phyloP scores from a whole-genome alignment of 2,113 vertebrate genomes.

The human region DNA sequence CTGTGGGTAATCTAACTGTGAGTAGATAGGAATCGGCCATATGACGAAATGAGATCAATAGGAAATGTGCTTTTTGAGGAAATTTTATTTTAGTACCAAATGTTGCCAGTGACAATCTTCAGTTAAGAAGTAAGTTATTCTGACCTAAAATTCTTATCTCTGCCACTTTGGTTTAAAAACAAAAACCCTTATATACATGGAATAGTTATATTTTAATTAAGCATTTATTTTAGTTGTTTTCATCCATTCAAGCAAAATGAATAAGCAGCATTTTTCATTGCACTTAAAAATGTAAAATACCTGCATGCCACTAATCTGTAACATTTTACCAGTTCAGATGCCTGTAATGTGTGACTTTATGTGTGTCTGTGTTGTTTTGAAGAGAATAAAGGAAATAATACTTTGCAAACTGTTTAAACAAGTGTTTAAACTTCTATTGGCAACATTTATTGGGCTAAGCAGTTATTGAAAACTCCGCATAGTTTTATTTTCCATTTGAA shows the following conservation, averaged over 20 bases:
- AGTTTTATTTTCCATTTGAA: constrained; percentile 52
- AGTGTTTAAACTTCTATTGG: constrained; percentile 39
- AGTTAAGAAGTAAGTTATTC: constrained; percentile 60
- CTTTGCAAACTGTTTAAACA: constrained; percentile 52
- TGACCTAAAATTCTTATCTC: constrained; percentile 49
- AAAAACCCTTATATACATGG: constrained; percentile 23
- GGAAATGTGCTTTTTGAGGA: constrained; percentile 37
- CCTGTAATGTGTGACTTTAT: constrained; percentile 49
- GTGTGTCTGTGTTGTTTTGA: constrained; percentile 51
- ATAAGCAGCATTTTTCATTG: constrained; percentile 47
- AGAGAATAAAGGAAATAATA: constrained; percentile 58
- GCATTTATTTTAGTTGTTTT: constrained; percentile 51
- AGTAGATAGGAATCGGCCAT: background rate
- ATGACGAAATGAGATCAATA: background rate
- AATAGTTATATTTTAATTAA: constrained; percentile 68
- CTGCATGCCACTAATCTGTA: constrained; percentile 67
- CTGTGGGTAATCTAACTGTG: background rate
- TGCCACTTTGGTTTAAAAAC: constrained; percentile 47
- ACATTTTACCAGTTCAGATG: constrained; percentile 36
- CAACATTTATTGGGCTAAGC: constrained; percentile 36
- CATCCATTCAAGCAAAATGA: constrained; percentile 31
- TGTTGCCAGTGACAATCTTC: constrained; percentile 72
- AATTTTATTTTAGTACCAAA: constrained; percentile 69
- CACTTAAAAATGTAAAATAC: constrained; percentile 70
- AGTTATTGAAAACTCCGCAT: constrained; percentile 28